Conservation (phyloP, 2,797 vertebrate genomes). For the Heliangelus exortis region DNA sequence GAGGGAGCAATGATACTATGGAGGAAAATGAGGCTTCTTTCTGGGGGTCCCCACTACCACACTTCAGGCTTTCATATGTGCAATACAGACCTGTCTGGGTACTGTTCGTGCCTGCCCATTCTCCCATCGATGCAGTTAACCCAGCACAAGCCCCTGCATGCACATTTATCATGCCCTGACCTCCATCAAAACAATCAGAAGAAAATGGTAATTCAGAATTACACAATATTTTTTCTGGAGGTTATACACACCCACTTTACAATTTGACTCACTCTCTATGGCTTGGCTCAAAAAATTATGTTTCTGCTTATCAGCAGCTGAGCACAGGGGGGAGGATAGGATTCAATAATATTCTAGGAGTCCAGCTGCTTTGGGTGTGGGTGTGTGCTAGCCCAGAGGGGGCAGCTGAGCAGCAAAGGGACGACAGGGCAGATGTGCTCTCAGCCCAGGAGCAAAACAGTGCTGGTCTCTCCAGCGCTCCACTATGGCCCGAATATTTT, state of each 20-base stretch:
- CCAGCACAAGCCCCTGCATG: not conserved
- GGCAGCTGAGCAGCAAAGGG: rapidly evolving
- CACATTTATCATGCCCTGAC: rapidly evolving
- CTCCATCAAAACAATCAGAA: not conserved
- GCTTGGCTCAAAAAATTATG: not conserved
- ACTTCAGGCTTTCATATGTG: not conserved
- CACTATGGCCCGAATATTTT: not conserved
- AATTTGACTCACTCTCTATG: not conserved
- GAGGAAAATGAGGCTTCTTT: not conserved
- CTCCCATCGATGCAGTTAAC: not conserved
- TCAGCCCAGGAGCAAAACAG: not conserved
- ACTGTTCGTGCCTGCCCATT: not conserved
- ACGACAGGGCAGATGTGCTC: not conserved
- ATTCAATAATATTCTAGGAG: not conserved
- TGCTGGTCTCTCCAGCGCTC: not conserved
- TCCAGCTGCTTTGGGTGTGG: not conserved
- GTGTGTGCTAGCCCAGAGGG: not conserved
- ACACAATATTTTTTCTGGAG: not conserved
- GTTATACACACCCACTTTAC: not conserved
- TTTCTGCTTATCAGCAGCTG: not conserved
- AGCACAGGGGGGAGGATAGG: not conserved
- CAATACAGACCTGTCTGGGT: not conserved
- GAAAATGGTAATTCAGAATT: not conserved
- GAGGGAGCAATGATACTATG: not conserved
- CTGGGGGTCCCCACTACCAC: not conserved